Evolutionary conservation across 2,888 invertebrate genomes (phyloP).

Genomic region (Eumerus sabulonum): DNA sequence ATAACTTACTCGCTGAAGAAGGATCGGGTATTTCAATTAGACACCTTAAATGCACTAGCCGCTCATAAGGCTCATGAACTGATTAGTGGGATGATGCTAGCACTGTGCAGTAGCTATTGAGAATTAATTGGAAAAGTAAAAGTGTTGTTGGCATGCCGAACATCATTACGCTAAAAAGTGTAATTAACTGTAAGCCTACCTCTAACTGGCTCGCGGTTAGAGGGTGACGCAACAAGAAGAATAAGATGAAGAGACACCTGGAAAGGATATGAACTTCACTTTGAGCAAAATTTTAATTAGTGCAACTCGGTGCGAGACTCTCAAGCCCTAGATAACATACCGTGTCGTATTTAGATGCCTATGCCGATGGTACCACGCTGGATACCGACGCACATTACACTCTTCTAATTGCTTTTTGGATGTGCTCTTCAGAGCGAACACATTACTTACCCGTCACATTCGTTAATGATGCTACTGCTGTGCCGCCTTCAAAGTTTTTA

Average conservation of each 20-base stretch:
- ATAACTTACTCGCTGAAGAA: neutral
- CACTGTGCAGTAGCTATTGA: slow-evolving; percentile 31
- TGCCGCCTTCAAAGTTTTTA: slow-evolving; percentile 7
- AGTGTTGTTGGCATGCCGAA: slow-evolving; percentile 54
- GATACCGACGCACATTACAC: slow-evolving; percentile 42
- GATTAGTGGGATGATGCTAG: slow-evolving; percentile 51
- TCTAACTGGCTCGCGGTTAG: neutral
- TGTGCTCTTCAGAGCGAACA: slow-evolving; percentile 21
- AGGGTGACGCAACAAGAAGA: too few relatives aligned
- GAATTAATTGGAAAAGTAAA: slow-evolving; percentile 63
- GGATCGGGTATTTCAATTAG: slow-evolving; percentile 46
- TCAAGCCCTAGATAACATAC: neutral
- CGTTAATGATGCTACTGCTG: slow-evolving; percentile 8
- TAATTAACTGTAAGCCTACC: slow-evolving; percentile 62
- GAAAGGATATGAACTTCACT: slow-evolving; percentile 62
- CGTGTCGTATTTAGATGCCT: slow-evolving; percentile 5
- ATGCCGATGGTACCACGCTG: neutral
- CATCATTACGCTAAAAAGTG: slow-evolving; percentile 61
- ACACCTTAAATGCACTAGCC: slow-evolving; percentile 48
- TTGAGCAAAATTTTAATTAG: slow-evolving; percentile 65
- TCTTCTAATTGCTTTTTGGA: slow-evolving; percentile 49
- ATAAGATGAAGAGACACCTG: slow-evolving; percentile 12
- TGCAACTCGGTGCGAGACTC: slow-evolving; percentile 23
- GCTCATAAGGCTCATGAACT: slow-evolving; percentile 38
- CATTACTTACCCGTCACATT: slow-evolving; percentile 10